A percentile compares a stretch with the other conserved stretches of the same genome.
Evolutionary conservation across 2,888 invertebrate species (phyloP).

Genomic region (Bruchidius siliquastri): DNA sequence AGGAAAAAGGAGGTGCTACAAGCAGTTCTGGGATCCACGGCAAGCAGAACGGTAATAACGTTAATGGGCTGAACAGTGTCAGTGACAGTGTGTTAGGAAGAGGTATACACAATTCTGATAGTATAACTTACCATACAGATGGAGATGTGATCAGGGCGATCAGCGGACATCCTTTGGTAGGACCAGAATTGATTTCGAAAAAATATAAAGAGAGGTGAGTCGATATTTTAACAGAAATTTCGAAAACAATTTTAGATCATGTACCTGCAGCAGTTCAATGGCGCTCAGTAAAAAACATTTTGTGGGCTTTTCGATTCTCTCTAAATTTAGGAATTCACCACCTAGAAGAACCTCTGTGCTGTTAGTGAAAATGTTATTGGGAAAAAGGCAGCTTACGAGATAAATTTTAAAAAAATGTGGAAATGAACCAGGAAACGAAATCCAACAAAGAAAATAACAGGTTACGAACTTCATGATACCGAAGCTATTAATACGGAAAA

Average conservation of each 20-base stretch:
- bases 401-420: too few species aligned
- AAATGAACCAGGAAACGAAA: too few species aligned
- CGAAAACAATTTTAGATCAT: slow-evolving; percentile 60
- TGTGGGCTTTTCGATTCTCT: too few species aligned
- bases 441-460: too few species aligned
- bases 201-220: slow-evolving; percentile 74
- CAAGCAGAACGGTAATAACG: slow-evolving; percentile 71
- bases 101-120: slow-evolving; percentile 65
- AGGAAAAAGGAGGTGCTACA: slow-evolving; percentile 72
- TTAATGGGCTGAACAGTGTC: slow-evolving; percentile 60
- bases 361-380: too few species aligned
- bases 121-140: slow-evolving; percentile 66
- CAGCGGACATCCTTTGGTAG: slow-evolving; percentile 72
- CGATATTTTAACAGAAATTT: neutral
- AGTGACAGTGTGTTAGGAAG: slow-evolving; percentile 66
- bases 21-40: slow-evolving; percentile 66
- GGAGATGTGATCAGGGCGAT: slow-evolving; percentile 72
- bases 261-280: too few species aligned
- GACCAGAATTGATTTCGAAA: slow-evolving; percentile 81
- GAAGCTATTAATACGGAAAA: too few species aligned
- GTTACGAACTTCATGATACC: too few species aligned
- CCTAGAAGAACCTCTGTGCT: too few species aligned
- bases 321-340: too few species aligned
- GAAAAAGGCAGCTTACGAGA: too few species aligned
- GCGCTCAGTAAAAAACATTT: too few species aligned